Evolutionary conservation across 2,888 invertebrate genomes (phyloP).

Genomic region (Apamea crenata): DNA sequence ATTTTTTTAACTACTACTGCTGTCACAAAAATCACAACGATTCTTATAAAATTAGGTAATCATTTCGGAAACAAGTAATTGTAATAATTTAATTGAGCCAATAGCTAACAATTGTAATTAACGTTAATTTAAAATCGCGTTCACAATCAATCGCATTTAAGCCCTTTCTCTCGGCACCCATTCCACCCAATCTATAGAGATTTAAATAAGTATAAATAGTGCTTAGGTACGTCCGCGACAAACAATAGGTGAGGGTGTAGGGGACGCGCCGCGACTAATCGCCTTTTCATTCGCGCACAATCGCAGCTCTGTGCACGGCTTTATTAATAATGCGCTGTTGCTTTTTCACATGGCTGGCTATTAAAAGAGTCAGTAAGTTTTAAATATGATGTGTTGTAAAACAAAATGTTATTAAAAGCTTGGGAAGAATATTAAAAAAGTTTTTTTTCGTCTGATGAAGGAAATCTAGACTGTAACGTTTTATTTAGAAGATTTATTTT

Average conservation of each 20-base stretch:
- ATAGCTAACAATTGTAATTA: neutral
- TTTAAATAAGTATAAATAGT: conserved; percentile 80
- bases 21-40: neutral
- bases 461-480: neutral
- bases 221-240: conserved; percentile 70
- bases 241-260: conserved; percentile 73
- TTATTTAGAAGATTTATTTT: neutral
- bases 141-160: conserved; percentile 17
- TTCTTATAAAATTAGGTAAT: neutral
- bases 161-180: conserved; percentile 36
- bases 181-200: conserved; percentile 65
- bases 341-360: conserved; percentile 71
- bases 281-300: conserved; percentile 70
- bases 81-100: neutral
- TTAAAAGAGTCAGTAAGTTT: conserved; percentile 66
- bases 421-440: conserved; percentile 1
- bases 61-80: neutral
- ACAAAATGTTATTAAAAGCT: conserved; percentile 35
- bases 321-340: conserved; percentile 80
- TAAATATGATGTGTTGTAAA: conserved; percentile 50
- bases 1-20: neutral
- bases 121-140: neutral
- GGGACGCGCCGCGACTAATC: conserved; percentile 69
- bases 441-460: neutral
- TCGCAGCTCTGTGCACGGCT: conserved; percentile 81